Evolutionary conservation across 2,888 invertebrate genomes (phyloP), one percentile per base, ranked within the genome.

Genomic region (Patella depressa): DNA sequence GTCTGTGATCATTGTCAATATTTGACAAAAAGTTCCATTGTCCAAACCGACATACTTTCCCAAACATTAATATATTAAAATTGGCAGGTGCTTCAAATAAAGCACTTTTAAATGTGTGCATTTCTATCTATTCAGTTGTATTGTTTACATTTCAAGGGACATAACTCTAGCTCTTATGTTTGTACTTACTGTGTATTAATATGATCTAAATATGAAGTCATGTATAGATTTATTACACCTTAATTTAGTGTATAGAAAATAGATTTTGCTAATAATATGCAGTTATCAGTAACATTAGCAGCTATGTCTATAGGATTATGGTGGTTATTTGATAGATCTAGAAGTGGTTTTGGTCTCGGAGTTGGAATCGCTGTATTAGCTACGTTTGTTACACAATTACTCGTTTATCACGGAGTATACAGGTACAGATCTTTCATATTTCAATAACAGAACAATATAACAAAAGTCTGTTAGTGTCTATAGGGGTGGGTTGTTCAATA

Each of bases 241-340:
- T 14, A 71, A 11, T 24, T 45, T 9, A 7, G 7, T 45, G 45
- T 45, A 53, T 77, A 92, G 92, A 92, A 92, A 90, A 89, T 92
- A 74, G 91, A 92, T 82, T 92, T 92, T 88, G 89, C 90, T 70
- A 91, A 91, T 83, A 91, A 92, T 81, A 83, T 91, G 76, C 92
- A 92, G 84, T 86, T 92, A 76, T 91, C 92, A 1, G 83, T 92
- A 72, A 91, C 91, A 12, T 84, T 92, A 70, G 90, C 91, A 45
- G 91, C 91, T 3, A 90, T 92, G 90, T 92, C 92, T 55, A 89
- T 92, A 54, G 92, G 92, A 0, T 85, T 92, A 45, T 92, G 92
- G 92, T 92, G 92, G 92, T 83, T 92, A 78, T 92, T 92, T 87
- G 92, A 92, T 82, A 83, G 92, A 72, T 92, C 92, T 11, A 85